Conservation (phyloP, 2,113 vertebrate genomes). For the Calypte anna region DNA sequence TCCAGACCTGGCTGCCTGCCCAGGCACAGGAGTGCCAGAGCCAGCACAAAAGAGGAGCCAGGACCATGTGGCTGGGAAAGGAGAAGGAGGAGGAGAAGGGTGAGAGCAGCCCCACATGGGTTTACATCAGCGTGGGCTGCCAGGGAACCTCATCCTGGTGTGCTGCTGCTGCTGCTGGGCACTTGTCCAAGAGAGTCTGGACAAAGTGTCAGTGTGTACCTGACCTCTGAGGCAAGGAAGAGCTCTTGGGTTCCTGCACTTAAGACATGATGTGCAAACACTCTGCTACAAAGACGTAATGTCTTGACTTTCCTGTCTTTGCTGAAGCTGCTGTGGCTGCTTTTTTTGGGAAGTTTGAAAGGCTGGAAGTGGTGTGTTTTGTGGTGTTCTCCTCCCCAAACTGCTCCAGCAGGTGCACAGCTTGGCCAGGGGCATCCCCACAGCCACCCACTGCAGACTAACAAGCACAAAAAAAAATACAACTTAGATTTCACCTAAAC, state of each 20-base stretch:
- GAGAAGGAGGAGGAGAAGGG: not conserved
- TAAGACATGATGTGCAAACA: not conserved
- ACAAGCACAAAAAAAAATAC: not conserved
- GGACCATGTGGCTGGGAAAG: constrained; percentile 28
- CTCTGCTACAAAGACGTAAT: not conserved
- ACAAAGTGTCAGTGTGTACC: not conserved
- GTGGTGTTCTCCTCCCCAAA: not conserved
- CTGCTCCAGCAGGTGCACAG: not conserved
- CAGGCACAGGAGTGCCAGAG: constrained; percentile 57
- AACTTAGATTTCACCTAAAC: not conserved
- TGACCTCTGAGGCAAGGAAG: not conserved
- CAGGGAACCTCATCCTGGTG: not conserved
- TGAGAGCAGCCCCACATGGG: not conserved
- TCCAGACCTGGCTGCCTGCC: constrained; percentile 59
- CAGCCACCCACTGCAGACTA: not conserved
- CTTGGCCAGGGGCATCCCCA: not conserved
- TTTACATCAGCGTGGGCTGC: not conserved
- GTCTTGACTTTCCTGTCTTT: not conserved
- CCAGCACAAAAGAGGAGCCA: constrained; percentile 50
- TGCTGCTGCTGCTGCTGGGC: not conserved
- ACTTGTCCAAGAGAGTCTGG: not conserved
- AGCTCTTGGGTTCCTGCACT: not conserved
- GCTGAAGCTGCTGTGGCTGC: not conserved
- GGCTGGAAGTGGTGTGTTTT: not conserved
- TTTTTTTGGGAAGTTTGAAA: not conserved